phyloP scores from a whole-genome alignment of 2,888 invertebrate species.

The Amaurobius ferox region DNA sequence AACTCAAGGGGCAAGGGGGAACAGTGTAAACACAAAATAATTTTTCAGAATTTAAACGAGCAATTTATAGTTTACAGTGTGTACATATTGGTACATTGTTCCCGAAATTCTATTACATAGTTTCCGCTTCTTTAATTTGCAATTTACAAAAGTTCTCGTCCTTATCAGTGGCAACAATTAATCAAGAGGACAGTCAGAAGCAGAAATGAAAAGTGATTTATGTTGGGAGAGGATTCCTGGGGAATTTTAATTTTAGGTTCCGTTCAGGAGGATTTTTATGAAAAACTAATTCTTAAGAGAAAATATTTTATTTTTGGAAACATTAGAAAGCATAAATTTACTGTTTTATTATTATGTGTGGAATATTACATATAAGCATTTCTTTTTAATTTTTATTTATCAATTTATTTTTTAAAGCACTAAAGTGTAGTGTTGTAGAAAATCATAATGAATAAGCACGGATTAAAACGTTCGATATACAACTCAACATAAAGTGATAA shows the following conservation, averaged over 20 bases:
- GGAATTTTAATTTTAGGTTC: not conserved
- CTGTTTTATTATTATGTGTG: no score
- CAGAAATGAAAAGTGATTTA: not conserved
- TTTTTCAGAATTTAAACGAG: not conserved
- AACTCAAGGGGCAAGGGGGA: not conserved
- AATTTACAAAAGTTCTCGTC: not conserved
- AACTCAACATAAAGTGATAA: no score
- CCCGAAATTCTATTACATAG: not conserved
- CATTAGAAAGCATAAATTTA: no score
- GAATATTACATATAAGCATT: no score
- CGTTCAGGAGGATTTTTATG: not conserved
- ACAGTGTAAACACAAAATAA: not conserved
- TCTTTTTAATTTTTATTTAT: no score
- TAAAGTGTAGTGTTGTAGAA: no score
- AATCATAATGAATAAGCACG: no score
- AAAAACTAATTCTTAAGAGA: no score
- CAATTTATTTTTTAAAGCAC: no score
- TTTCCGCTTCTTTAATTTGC: constrained; percentile 4
- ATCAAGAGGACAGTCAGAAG: not conserved
- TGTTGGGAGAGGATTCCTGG: not conserved
- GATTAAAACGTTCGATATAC: no score
- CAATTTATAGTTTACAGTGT: not conserved
- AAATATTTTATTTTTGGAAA: no score
- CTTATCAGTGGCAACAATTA: not conserved
- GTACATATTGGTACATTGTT: not conserved